Conservation (phyloP, 2,888 invertebrate species). For the Bugulina stolonifera region DNA sequence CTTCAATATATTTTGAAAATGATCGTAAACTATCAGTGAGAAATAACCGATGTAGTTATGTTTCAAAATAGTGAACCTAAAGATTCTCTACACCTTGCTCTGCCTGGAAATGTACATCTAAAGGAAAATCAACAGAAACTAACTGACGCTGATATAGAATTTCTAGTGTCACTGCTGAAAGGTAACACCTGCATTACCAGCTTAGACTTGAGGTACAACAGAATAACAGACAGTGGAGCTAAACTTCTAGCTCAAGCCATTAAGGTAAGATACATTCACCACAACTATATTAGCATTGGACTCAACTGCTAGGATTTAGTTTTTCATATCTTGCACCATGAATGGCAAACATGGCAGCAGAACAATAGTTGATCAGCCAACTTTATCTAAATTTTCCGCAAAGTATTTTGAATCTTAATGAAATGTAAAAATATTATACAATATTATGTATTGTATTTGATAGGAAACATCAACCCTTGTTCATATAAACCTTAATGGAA, state of each 20-base stretch:
- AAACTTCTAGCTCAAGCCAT: conserved; percentile 40
- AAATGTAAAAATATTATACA: too few relatives aligned
- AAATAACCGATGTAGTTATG: too few relatives aligned
- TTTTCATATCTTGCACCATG: too few relatives aligned
- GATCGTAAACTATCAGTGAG: too few relatives aligned
- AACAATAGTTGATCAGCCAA: too few relatives aligned
- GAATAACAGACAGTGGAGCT: conserved; percentile 48
- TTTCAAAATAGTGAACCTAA: conserved; percentile 34
- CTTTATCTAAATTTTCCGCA: neutral
- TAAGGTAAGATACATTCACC: too few relatives aligned
- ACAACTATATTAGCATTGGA: too few relatives aligned
- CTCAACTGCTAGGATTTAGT: too few relatives aligned
- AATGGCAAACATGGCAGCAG: too few relatives aligned
- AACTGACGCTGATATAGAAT: conserved; percentile 39
- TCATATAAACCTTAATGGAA: conserved; percentile 51
- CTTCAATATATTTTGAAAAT: too few relatives aligned
- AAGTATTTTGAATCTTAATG: neutral
- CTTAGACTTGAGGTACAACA: conserved; percentile 49
- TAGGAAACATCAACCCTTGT: conserved; percentile 33
- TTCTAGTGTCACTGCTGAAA: conserved; percentile 40
- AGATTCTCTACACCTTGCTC: conserved; percentile 34
- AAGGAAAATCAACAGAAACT: conserved; percentile 37
- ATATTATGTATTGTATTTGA: too few relatives aligned
- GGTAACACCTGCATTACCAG: conserved; percentile 41
- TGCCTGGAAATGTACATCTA: conserved; percentile 45